phyloP scores from a whole-genome alignment of 2,113 vertebrate genomes.

The Craseonycteris thonglongyai region DNA sequence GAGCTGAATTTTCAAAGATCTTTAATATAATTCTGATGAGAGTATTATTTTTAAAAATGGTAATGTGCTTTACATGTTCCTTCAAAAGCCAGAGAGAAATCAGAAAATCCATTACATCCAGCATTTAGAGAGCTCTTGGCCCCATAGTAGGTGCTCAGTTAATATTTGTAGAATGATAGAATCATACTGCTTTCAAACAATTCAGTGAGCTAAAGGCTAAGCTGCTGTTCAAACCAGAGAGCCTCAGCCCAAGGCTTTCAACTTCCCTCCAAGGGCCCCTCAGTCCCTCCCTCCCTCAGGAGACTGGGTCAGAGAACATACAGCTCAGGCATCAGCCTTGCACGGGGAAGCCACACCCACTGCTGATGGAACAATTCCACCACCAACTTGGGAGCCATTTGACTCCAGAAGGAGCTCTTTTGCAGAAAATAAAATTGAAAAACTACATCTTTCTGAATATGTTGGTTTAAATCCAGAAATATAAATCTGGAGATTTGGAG shows the following conservation, averaged over 20 bases:
- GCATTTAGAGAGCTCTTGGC: neutral
- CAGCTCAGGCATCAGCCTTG: neutral
- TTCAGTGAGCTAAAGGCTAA: neutral
- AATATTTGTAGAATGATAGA: neutral
- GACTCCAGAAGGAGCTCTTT: neutral
- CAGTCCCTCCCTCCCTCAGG: neutral
- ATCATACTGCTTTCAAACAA: neutral
- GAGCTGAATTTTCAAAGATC: neutral
- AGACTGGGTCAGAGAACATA: neutral
- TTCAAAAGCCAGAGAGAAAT: neutral
- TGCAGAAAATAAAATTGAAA: neutral
- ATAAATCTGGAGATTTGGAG: neutral
- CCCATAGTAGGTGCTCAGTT: neutral
- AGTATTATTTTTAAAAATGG: neutral
- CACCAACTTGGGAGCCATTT: neutral
- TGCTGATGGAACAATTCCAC: neutral
- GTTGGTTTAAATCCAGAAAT: neutral
- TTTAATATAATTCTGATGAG: neutral
- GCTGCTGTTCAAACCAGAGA: slow-evolving; percentile 4
- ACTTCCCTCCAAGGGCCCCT: neutral
- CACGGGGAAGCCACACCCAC: neutral
- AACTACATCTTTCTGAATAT: neutral
- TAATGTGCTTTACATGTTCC: neutral
- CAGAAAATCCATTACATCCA: neutral
- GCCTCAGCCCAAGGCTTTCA: neutral